A percentile compares a stretch with the other conserved stretches of the same genome.
These are phyloP conservation scores for Vesta saturnalis DNA, from an alignment of 2,888 invertebrate genomes.

Conservation along the genomic window DNA sequence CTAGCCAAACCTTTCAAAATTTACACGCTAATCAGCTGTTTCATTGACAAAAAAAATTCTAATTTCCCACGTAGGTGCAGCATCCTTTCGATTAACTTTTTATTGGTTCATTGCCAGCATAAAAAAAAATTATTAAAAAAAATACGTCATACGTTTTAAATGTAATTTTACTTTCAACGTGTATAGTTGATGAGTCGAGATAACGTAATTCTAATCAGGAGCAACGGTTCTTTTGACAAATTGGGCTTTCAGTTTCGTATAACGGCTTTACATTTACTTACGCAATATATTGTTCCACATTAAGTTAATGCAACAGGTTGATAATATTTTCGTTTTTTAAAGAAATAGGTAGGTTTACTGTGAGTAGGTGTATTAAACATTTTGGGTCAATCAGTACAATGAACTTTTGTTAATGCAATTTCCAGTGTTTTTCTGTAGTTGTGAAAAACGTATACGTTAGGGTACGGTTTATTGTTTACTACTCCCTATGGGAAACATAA, in stretches of 20 bases:
- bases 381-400: no score
- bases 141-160: background rate
- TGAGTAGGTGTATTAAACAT: no score
- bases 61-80: constrained; percentile 42
- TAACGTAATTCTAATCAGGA: background rate
- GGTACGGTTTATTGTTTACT: no score
- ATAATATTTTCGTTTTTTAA: no score
- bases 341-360: no score
- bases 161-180: constrained; percentile 9
- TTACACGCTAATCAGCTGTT: constrained; percentile 34
- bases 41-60: constrained; percentile 26
- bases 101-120: constrained; percentile 7
- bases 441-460: background rate
- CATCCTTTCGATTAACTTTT: constrained; percentile 33
- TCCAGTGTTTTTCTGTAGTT: background rate
- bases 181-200: background rate
- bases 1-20: constrained; percentile 22
- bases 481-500: background rate
- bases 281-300: background rate
- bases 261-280: constrained; percentile 4
- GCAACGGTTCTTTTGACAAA: constrained; percentile 14
- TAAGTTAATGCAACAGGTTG: no score
- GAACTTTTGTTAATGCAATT: no score
- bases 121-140: background rate
- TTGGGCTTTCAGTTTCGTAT: constrained; percentile 17